Conservation (phyloP, 1,140 invertebrate species). For the Drosophila fuyamai region DNA sequence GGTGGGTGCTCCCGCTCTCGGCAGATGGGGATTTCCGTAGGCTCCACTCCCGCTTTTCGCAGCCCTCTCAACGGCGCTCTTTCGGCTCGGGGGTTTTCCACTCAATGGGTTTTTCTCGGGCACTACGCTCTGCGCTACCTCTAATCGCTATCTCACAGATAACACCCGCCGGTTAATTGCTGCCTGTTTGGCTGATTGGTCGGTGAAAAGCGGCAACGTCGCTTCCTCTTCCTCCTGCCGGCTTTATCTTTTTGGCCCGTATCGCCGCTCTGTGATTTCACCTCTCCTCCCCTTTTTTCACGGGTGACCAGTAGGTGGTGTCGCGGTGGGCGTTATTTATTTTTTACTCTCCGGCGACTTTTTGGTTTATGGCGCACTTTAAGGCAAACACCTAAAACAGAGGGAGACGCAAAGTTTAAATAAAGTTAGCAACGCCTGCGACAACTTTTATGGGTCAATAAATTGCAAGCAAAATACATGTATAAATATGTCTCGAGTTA, state of each 20-base stretch:
- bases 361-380: slow-evolving; percentile 80
- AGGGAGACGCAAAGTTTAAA: slow-evolving; percentile 61
- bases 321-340: slow-evolving; percentile 66
- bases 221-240: slow-evolving; percentile 20
- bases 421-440: slow-evolving; percentile 81
- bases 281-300: slow-evolving; percentile 32
- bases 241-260: slow-evolving; percentile 32
- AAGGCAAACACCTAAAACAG: slow-evolving; percentile 77
- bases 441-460: slow-evolving; percentile 79
- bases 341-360: slow-evolving; percentile 41
- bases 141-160: slow-evolving; percentile 74
- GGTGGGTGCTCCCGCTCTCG: slow-evolving; percentile 10
- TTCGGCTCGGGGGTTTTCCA: slow-evolving; percentile 31
- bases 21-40: slow-evolving; percentile 12
- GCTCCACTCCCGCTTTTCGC: slow-evolving; percentile 11
- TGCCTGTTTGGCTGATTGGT: slow-evolving; percentile 45
- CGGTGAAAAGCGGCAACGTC: slow-evolving; percentile 68
- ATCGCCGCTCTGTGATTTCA: slow-evolving; percentile 66
- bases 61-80: slow-evolving; percentile 27
- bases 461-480: slow-evolving; percentile 66
- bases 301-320: slow-evolving; percentile 31
- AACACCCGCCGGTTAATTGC: slow-evolving; percentile 38
- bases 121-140: background rate
- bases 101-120: slow-evolving; percentile 18
- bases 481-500: background rate